A percentile compares a stretch with the other conserved stretches of the same genome.
Conservation (phyloP, 2,113 vertebrate species). For the Cepphus grylle region DNA sequence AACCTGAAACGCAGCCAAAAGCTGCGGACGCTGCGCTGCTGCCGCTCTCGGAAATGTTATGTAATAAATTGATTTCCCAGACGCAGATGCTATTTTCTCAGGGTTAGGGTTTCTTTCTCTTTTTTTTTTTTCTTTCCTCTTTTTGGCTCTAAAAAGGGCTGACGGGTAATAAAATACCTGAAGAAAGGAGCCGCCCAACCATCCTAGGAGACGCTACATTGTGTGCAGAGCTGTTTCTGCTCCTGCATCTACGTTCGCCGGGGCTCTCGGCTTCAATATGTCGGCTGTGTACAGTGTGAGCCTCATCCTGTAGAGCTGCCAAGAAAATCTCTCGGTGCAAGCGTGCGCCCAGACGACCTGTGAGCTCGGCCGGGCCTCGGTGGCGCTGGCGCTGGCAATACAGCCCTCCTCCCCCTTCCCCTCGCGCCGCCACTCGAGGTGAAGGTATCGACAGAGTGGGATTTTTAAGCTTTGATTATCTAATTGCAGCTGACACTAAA, state of each 20-base stretch:
- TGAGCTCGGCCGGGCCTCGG: slow-evolving; percentile 69
- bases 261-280: slow-evolving; percentile 69
- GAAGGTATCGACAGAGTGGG: slow-evolving; percentile 53
- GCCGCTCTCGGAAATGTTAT: slow-evolving; percentile 66
- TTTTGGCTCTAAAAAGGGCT: slow-evolving; percentile 59
- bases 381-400: slow-evolving; percentile 63
- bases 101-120: slow-evolving; percentile 29
- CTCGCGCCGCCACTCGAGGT: slow-evolving; percentile 6
- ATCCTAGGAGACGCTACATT: slow-evolving; percentile 77
- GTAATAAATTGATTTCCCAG: slow-evolving; percentile 73
- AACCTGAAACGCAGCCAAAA: slow-evolving; percentile 83
- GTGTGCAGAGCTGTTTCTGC: slow-evolving; percentile 75
- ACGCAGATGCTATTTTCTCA: slow-evolving; percentile 58
- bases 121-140: neutral
- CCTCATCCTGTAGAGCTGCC: slow-evolving; percentile 84
- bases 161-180: slow-evolving; percentile 82
- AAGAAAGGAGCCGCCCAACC: slow-evolving; percentile 73
- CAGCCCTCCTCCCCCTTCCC: slow-evolving; percentile 72
- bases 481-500: slow-evolving; percentile 78
- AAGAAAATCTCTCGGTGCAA: slow-evolving; percentile 79
- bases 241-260: slow-evolving; percentile 75
- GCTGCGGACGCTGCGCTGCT: slow-evolving; percentile 67
- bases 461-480: slow-evolving; percentile 72
- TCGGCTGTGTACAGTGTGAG: slow-evolving; percentile 75
- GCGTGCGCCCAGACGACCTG: slow-evolving; percentile 71